Evolutionary conservation across 2,113 vertebrate species (phyloP), one percentile per base, ranked within the genome.

Genomic region (Butastur rufipennis): DNA sequence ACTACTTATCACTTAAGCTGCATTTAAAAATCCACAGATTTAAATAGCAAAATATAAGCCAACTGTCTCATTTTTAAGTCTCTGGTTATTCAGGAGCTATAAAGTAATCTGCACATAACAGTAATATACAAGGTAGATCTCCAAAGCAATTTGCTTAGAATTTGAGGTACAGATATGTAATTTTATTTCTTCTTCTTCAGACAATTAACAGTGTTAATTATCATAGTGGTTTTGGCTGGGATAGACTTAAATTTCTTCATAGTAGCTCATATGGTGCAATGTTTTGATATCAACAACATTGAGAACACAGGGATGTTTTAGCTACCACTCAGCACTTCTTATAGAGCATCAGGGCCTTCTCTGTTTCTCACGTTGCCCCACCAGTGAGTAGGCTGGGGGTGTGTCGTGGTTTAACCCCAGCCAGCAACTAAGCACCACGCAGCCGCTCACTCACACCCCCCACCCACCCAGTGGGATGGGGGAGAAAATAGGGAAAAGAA

Each of bases 351-450:
- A 77, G 6, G 38, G 25, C 3, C 40, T 47, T 42, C 42, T 27
- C 38, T n/a, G 40, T 27, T 40, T 31, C 53, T 62, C 47, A 43
- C 1, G 0, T 10, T 8, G 4, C 15, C 9, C 26, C 1, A 1
- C 2, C 34, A 86, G 38, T 0, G 0, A 50, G 58, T 1, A 65
- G 50, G 13, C 29, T 13, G 4, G 6, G 4, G 6, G 4, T 10
- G 48, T 48, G 48, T 48, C 3, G 11, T 48, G 47, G 21, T 48
- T 48, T 48, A 48, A 48, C 47, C 47, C 21, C 47, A 48, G 21
- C 21, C 47, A 48, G 21, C 47, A 48, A 48, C 47, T 48, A 48
- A 48, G 47, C 47, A 48, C 47, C 47, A 48, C 11, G 2, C 45
- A 48, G 47, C 47, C 0, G 21, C 47, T 48, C 47, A 47, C 47